phyloP scores from a whole-genome alignment of 1,140 invertebrate species.

The Coelopa frigida region DNA sequence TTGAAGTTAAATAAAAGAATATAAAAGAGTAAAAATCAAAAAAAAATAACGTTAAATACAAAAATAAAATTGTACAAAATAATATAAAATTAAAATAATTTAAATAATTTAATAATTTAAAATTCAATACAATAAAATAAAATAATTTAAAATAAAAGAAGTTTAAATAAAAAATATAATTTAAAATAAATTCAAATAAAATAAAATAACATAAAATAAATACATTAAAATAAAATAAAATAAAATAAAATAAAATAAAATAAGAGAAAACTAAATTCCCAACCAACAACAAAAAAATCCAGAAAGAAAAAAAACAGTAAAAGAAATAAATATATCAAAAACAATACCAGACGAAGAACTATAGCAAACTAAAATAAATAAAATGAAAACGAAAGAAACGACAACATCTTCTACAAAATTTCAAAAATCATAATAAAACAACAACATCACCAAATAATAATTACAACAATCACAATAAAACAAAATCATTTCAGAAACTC shows the following conservation, averaged over 20 bases:
- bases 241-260: neutral
- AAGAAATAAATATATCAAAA: neutral
- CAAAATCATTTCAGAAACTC: no score
- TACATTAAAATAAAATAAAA: neutral
- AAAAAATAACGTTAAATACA: neutral
- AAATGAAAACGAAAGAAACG: neutral
- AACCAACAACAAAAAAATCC: neutral
- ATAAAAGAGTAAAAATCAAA: neutral
- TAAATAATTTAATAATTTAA: neutral
- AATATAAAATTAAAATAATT: neutral
- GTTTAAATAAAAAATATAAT: neutral
- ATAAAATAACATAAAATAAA: neutral
- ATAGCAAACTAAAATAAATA: neutral
- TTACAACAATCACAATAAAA: neutral
- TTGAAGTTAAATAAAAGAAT: neutral
- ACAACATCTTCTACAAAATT: neutral
- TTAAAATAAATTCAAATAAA: neutral
- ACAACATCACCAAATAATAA: neutral
- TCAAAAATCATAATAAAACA: slow-evolving; percentile 5
- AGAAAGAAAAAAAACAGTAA: slow-evolving; percentile 4
- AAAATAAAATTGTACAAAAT: neutral
- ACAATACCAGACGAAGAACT: neutral
- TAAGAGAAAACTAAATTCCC: neutral
- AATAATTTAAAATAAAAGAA: neutral
- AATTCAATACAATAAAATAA: neutral